Percentiles rank a stretch among this genome's conserved stretches.
phyloP scores from a whole-genome alignment of 2,113 vertebrate genomes.

The Semnopithecus entellus region DNA sequence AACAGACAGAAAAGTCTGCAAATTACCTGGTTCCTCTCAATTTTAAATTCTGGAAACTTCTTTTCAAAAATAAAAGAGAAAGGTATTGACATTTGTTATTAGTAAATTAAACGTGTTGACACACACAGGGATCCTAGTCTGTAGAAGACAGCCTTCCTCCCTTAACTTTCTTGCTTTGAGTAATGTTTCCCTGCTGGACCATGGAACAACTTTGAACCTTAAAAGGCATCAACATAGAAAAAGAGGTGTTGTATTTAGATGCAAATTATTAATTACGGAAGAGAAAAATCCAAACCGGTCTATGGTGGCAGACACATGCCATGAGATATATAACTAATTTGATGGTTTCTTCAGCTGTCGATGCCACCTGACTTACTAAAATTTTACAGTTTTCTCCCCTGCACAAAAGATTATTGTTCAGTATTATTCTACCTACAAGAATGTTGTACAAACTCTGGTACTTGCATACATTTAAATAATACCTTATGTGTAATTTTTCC shows the following conservation, averaged over 20 bases:
- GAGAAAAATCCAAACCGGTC: background rate
- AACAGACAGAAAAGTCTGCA: background rate
- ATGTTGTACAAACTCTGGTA: background rate
- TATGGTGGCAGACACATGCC: background rate
- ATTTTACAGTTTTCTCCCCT: background rate
- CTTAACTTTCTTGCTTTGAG: background rate
- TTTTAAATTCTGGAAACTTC: background rate
- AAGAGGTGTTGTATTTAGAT: background rate
- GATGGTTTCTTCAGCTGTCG: constrained; percentile 17
- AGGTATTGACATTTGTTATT: background rate
- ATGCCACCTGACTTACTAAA: background rate
- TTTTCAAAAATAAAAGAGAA: background rate
- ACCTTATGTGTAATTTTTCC: background rate
- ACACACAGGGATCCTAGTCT: rapidly evolving
- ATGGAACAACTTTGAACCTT: background rate
- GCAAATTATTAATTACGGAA: constrained; percentile 42
- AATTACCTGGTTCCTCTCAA: background rate
- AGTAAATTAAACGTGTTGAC: background rate
- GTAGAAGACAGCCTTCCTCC: background rate
- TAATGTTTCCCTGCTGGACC: background rate
- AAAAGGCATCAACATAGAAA: background rate
- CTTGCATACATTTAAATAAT: background rate
- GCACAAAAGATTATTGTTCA: background rate
- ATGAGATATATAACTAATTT: background rate
- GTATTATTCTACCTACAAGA: background rate